These are phyloP conservation scores for Poecilia wingei DNA, from an alignment of 2,797 vertebrate species.

Conservation along the genomic window DNA sequence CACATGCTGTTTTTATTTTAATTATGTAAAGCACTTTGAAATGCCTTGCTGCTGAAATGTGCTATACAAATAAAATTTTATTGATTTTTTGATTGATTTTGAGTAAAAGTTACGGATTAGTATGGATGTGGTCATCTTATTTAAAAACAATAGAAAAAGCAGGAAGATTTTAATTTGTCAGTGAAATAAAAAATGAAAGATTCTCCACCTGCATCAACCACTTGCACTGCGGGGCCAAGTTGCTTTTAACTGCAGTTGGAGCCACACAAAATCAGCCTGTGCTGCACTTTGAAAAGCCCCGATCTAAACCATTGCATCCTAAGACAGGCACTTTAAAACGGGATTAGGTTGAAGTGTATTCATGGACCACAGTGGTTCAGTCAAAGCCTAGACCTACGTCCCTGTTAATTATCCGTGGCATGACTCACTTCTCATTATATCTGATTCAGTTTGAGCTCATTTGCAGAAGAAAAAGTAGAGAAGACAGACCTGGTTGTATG, in stretches of 20 bases:
- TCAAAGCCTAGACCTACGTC: background rate
- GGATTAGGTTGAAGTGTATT: background rate
- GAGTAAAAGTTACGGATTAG: background rate
- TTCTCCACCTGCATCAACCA: too few relatives aligned
- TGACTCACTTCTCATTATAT: background rate
- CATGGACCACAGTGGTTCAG: background rate
- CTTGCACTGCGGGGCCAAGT: too few relatives aligned
- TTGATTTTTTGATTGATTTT: background rate
- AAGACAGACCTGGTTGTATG: background rate
- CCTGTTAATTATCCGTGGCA: background rate
- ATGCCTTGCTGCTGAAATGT: too few relatives aligned
- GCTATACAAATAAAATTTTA: too few relatives aligned
- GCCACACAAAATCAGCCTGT: background rate
- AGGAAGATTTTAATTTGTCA: too few relatives aligned
- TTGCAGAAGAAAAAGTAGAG: background rate
- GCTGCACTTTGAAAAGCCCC: background rate
- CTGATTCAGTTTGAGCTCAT: background rate
- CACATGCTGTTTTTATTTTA: too few relatives aligned
- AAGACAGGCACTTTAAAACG: too few relatives aligned
- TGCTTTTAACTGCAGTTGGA: background rate
- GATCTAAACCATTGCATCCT: background rate
- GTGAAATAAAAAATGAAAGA: too few relatives aligned
- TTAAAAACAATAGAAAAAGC: background rate
- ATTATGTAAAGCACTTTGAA: too few relatives aligned
- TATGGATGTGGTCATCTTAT: background rate